Base-by-base conservation (phyloP, 2,113 vertebrate genomes). In the Dipodomys ordii region DNA sequence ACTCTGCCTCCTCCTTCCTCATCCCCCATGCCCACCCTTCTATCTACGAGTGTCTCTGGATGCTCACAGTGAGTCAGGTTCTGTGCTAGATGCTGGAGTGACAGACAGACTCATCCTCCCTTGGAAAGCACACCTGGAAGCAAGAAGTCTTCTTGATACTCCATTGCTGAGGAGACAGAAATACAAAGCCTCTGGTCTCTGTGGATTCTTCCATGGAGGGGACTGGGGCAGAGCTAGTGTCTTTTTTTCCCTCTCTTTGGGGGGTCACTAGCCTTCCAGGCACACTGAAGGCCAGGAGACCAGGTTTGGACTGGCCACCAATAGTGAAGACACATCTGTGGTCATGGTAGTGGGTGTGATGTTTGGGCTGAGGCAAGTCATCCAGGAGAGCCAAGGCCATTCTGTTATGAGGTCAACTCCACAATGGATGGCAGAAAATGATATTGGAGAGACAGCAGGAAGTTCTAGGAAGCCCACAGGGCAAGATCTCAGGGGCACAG, bases 201-300 rank as follows among this genome's bases (percentile, higher is more conserved):
- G 0, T 0, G 9, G 22, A 53, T 39, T 39, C 39, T 39, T 39
- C 39, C 67, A 23, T 27, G 62, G 39, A 16, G 20, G 18, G 30
- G 23, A 13, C 71, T 27, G 28, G 8, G 44, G 22, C 16, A 4
- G n/a, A 73, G 73, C 28, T 11, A 12, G 30, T 28, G 5, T 25
- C 76, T 27, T 44, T 19, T 30, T 44, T 87, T 5, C 57, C 8
- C 39, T 13, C 11, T 4, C n/a, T 15, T 8, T 16, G 1, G 22
- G 2, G 32, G 0, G 13, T 49, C 12, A 10, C 44, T 39, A 35
- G 80, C 28, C 30, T 25, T 71, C 60, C 27, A 64, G 79, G 16
- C 35, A 3, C 16, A 0, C 1, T 60, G 35, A 39, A 49, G 57
- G 65, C 69, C 18, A 20, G 0, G 1, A 46, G 16, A 10, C 49